Evolutionary conservation across 2,888 invertebrate species (phyloP).

Genomic region (Agrypnus murinus): DNA sequence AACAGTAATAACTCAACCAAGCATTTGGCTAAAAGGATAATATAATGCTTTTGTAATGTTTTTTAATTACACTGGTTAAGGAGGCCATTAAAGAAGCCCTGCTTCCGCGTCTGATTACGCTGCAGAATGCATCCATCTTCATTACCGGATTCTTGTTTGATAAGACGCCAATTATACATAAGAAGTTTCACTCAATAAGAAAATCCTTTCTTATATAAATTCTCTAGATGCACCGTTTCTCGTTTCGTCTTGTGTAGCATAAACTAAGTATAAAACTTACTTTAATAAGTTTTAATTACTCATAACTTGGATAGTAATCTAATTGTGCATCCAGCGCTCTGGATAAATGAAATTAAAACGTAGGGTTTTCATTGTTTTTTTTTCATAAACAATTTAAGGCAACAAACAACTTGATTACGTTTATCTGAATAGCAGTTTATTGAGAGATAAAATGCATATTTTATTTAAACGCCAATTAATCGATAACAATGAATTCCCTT

Average conservation of each 20-base stretch:
- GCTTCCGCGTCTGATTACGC: slow-evolving; percentile 57
- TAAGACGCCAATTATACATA: slow-evolving; percentile 62
- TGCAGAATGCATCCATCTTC: slow-evolving; percentile 67
- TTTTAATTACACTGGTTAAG: slow-evolving; percentile 65
- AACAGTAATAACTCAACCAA: no score
- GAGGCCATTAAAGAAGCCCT: slow-evolving; percentile 66
- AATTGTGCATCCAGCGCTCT: slow-evolving; percentile 12
- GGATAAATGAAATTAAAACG: slow-evolving; percentile 24
- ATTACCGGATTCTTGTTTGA: slow-evolving; percentile 63
- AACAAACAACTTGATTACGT: no score
- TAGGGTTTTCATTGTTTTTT: slow-evolving; percentile 16
- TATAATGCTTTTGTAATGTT: slow-evolving; percentile 59
- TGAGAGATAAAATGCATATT: no score
- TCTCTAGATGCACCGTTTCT: background rate
- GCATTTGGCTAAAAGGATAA: slow-evolving; percentile 41
- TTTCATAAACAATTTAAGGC: no score
- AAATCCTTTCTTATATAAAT: background rate
- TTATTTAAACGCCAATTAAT: no score
- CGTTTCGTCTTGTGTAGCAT: background rate
- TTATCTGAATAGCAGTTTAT: no score
- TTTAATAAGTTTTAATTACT: slow-evolving; percentile 23
- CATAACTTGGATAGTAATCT: slow-evolving; percentile 24
- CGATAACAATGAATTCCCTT: no score
- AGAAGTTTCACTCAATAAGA: slow-evolving; percentile 21
- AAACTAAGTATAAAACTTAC: slow-evolving; percentile 7